Evolutionary conservation across 2,888 invertebrate species (phyloP).

Genomic region (Macrophya alboannulata): DNA sequence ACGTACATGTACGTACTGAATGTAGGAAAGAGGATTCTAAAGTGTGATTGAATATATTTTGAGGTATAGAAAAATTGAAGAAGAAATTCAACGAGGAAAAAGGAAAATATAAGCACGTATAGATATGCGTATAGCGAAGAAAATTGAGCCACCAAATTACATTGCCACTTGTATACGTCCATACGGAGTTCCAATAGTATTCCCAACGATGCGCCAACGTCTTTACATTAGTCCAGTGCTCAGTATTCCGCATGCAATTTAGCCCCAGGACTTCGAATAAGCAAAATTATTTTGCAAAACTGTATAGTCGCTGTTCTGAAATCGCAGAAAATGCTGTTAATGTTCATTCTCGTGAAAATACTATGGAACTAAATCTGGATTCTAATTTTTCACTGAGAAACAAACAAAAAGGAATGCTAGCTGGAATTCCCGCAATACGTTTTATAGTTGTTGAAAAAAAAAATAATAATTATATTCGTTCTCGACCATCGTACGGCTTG

Average conservation of each 20-base stretch:
- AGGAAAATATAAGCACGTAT: too few relatives aligned
- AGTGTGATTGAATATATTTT: conserved; percentile 17
- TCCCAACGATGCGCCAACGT: not conserved
- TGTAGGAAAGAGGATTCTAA: not conserved
- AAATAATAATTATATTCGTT: not conserved
- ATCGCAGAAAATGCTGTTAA: not conserved
- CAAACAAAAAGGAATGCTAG: too few relatives aligned
- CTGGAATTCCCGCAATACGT: too few relatives aligned
- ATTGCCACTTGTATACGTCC: not conserved
- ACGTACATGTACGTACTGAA: not conserved
- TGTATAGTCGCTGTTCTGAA: too few relatives aligned
- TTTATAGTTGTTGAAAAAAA: too few relatives aligned
- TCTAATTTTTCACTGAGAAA: not conserved
- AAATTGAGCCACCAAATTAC: not conserved
- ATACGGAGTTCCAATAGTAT: not conserved
- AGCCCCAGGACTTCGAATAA: not conserved
- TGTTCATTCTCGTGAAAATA: not conserved
- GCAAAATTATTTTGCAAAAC: not conserved
- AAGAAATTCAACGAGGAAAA: not conserved
- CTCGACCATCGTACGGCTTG: too few relatives aligned
- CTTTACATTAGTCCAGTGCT: not conserved
- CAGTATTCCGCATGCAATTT: not conserved
- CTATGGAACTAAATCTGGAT: not conserved
- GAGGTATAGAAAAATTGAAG: not conserved
- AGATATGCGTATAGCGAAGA: not conserved